Evolutionary conservation across 2,113 vertebrate species (phyloP).

Genomic region (Sander vitreus): DNA sequence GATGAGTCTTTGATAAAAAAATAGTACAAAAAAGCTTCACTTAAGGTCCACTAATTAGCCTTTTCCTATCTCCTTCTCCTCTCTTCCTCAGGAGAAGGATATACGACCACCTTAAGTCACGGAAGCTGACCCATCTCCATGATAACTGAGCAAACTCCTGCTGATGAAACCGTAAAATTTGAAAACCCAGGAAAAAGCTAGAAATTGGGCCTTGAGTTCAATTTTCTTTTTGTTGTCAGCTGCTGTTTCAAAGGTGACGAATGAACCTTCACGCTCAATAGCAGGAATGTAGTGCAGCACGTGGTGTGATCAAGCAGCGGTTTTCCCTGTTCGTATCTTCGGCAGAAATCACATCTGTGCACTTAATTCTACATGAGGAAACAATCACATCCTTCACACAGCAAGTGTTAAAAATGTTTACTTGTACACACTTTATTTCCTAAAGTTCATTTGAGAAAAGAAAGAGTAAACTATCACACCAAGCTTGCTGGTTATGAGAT

Average conservation of each 20-base stretch:
- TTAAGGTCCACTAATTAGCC: constrained; percentile 12
- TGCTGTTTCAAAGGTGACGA: constrained; percentile 6
- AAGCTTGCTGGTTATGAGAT: constrained; percentile 70
- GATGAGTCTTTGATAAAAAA: not conserved
- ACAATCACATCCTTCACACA: constrained; percentile 33
- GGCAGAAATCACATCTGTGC: not conserved
- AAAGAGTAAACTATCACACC: constrained; percentile 44
- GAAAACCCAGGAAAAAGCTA: constrained; percentile 18
- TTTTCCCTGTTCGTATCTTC: not conserved
- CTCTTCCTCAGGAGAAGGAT: constrained; percentile 4
- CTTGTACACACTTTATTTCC: constrained; percentile 26
- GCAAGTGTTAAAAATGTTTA: constrained; percentile 28
- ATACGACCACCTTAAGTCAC: not conserved
- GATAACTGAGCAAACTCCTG: not conserved
- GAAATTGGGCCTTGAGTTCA: not conserved
- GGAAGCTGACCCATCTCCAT: not conserved
- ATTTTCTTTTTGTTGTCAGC: not conserved
- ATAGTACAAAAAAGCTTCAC: not conserved
- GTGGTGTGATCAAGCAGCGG: not conserved
- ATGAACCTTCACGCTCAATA: not conserved
- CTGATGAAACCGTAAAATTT: not conserved
- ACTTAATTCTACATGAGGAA: constrained; percentile 5
- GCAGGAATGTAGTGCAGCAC: constrained; percentile 35
- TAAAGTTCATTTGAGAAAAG: constrained; percentile 33
- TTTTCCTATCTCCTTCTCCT: not conserved